These are phyloP conservation scores for Tauraco erythrolophus DNA, from an alignment of 2,113 vertebrate species.

Conservation along the genomic window DNA sequence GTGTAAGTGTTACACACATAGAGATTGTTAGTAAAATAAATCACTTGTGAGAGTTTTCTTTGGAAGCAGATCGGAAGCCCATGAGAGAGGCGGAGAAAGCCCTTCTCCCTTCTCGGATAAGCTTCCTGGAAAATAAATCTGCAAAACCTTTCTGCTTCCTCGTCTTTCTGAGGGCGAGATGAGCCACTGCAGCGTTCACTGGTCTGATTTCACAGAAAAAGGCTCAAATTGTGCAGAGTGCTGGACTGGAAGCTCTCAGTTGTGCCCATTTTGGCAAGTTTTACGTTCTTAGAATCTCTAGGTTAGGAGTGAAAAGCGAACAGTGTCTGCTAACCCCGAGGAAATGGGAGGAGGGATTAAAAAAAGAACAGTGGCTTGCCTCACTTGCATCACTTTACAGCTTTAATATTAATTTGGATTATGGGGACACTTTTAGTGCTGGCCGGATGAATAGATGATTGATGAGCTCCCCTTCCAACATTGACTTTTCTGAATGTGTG, in stretches of 20 bases:
- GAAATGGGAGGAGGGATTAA: too few relatives aligned
- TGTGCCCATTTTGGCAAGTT: background rate
- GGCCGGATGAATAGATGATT: background rate
- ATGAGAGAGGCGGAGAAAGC: background rate
- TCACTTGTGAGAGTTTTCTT: background rate
- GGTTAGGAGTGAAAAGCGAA: background rate
- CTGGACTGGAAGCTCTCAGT: background rate
- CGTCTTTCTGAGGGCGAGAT: fast-evolving
- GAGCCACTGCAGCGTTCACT: fast-evolving
- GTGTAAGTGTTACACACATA: fast-evolving
- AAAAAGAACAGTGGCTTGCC: background rate
- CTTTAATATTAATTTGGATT: background rate
- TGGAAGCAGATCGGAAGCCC: background rate
- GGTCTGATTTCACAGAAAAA: background rate
- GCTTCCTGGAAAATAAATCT: background rate
- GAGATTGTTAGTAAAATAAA: background rate
- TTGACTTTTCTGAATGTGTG: fast-evolving
- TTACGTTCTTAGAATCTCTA: background rate
- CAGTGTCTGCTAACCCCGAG: fast-evolving
- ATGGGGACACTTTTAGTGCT: background rate
- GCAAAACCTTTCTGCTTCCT: background rate
- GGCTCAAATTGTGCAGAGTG: too few relatives aligned
- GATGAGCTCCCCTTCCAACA: background rate
- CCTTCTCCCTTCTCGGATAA: background rate
- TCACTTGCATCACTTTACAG: background rate